A percentile compares a stretch with the other conserved stretches of the same genome.
Evolutionary conservation across 2,888 invertebrate species (phyloP).

Genomic region (Lamellibrachia columna): DNA sequence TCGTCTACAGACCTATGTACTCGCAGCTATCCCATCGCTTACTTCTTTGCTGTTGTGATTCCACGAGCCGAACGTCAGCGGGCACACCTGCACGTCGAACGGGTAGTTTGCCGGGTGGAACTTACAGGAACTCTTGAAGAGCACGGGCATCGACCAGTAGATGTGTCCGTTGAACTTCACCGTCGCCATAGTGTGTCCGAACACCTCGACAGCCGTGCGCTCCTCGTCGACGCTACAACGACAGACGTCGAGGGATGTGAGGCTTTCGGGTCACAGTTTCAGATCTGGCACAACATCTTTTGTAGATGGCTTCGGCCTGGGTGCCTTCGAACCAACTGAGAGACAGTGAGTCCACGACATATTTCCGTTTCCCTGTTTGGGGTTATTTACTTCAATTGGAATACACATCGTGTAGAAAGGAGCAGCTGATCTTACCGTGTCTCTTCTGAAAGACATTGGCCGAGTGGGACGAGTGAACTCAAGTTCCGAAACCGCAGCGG

Average conservation of each 20-base stretch:
- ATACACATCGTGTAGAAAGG: no score
- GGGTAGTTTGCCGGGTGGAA: constrained; percentile 34
- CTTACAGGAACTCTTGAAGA: constrained; percentile 31
- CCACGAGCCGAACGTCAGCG: constrained; percentile 35
- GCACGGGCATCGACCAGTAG: constrained; percentile 34
- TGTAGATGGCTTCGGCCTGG: no score
- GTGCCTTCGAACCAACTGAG: no score
- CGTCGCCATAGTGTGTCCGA: constrained; percentile 30
- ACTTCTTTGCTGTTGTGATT: constrained; percentile 30
- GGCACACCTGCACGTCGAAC: constrained; percentile 34
- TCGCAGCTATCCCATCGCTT: neutral
- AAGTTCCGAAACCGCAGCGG: no score
- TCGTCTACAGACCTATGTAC: no score
- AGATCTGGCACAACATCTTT: neutral
- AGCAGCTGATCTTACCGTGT: no score
- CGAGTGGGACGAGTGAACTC: no score
- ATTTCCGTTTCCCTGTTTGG: no score
- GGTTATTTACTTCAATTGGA: no score
- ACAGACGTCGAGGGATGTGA: neutral
- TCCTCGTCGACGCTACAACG: neutral
- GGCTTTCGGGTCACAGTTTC: neutral
- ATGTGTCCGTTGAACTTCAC: constrained; percentile 28
- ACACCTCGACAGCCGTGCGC: constrained; percentile 29
- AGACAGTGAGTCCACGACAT: no score
- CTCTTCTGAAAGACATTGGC: no score